Percentiles rank a stretch among this genome's conserved stretches.
Conservation (phyloP, 2,888 invertebrate genomes). For the Gerris lacustris region DNA sequence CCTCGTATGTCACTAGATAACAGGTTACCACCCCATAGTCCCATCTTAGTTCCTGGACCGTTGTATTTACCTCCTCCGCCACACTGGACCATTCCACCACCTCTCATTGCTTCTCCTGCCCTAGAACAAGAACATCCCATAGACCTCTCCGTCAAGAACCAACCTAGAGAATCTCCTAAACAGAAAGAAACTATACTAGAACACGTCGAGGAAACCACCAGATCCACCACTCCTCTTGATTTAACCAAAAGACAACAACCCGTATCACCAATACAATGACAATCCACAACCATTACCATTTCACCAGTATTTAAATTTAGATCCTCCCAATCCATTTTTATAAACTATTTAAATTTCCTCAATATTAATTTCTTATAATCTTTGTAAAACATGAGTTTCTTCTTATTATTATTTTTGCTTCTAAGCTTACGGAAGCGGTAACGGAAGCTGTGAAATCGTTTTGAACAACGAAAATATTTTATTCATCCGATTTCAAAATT, state of each 20-base stretch:
- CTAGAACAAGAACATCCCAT: slow-evolving; percentile 42
- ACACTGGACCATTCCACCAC: slow-evolving; percentile 21
- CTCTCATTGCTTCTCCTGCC: slow-evolving; percentile 13
- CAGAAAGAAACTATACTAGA: slow-evolving; percentile 14
- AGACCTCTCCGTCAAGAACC: slow-evolving; percentile 37
- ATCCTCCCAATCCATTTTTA: no score
- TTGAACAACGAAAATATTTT: no score
- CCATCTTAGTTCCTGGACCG: slow-evolving; percentile 21
- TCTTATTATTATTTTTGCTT: no score
- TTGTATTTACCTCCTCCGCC: slow-evolving; percentile 33
- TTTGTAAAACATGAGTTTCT: no score
- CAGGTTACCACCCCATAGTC: slow-evolving; percentile 21
- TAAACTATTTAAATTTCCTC: no score
- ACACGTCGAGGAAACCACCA: slow-evolving; percentile 9
- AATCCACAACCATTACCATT: no score
- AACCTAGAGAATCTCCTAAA: slow-evolving; percentile 20
- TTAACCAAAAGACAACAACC: slow-evolving; percentile 24
- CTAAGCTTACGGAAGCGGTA: no score
- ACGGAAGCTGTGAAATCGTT: no score
- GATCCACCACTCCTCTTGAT: slow-evolving; percentile 16
- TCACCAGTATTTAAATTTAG: no score
- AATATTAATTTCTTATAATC: no score
- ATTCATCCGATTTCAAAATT: no score
- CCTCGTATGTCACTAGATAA: slow-evolving; percentile 21
- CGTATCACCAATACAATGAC: background rate